Base-by-base conservation (phyloP, 2,797 vertebrate species). In the Erithacus rubecula region DNA sequence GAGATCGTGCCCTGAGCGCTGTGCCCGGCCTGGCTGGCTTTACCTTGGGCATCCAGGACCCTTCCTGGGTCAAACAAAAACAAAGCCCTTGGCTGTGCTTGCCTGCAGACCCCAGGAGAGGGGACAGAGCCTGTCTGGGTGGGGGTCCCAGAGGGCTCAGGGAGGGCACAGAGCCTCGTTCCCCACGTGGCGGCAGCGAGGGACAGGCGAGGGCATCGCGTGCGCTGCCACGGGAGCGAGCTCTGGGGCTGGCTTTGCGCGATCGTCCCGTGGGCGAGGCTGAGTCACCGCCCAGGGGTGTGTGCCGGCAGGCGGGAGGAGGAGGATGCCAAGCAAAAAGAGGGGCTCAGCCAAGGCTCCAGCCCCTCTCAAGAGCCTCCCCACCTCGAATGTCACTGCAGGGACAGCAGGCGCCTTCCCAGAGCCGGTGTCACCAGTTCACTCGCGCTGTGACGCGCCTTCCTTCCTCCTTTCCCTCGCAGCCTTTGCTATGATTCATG, bases 211-310 rank as follows among this genome's bases (percentile, higher is more conserved):
- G 84, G 71, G 6, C 74, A 60, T 53, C 53, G 77, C 18, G 5
- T 53, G 84, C 16, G 1, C 83, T 59, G 82, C 39, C 26, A 29
- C 10, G 8, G 44, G 69, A 81, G 63, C 68, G 67, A 75, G 37
- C 51, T 30, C 12, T 52, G n/a, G 10, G n/a, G 21, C 11, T 93
- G 47, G 46, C 44, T 30, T 87, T 56, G 84, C 78, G 19, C 80
- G 87, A 58, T 76, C 64, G 47, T 80, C 43, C 94, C 63, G 80
- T 92, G 93, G 95, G 93, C 41, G 89, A 83, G 9, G 93, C 92
- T 96, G 95, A 95, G 80, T 95, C 94, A 91, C 16, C 4, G 90
- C 89, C n/a, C 62, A 74, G 77, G 89, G 78, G 46, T 49, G 94
- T 37, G 81, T 52, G 90, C 82, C 1, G 55, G 10, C 60, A 49